A percentile compares a stretch with the other conserved stretches of the same genome.
phyloP scores from a whole-genome alignment of 1,140 invertebrate genomes.

The Apocrypta bakeri region DNA sequence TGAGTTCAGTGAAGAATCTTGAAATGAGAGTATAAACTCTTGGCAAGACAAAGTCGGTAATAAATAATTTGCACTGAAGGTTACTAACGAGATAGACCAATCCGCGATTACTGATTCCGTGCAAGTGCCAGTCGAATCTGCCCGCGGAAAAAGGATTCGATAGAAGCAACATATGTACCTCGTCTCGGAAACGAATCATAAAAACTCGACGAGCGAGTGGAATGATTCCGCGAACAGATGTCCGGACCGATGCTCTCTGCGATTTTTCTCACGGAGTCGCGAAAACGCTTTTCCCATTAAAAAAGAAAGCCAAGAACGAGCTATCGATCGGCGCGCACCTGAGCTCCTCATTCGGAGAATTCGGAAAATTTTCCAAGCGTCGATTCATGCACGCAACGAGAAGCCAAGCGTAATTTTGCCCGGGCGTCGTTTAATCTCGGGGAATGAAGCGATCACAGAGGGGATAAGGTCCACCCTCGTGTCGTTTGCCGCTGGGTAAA shows the following conservation, averaged over 20 bases:
- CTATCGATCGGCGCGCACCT: background rate
- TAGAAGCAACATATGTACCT: background rate
- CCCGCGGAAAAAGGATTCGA: background rate
- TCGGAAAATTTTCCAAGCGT: background rate
- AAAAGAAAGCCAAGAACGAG: background rate
- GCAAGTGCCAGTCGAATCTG: too few relatives aligned
- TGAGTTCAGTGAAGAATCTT: background rate
- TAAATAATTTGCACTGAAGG: background rate
- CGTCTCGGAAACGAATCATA: background rate
- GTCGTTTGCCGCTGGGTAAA: background rate
- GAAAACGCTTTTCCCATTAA: background rate
- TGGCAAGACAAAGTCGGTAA: too few relatives aligned
- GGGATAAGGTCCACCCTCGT: too few relatives aligned
- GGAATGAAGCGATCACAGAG: constrained; percentile 17
- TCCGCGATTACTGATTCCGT: too few relatives aligned
- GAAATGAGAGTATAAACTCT: background rate
- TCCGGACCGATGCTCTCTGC: too few relatives aligned
- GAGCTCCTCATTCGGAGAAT: background rate
- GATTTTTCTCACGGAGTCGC: background rate
- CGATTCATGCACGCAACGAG: background rate
- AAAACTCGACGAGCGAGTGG: background rate
- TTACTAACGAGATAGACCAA: too few relatives aligned
- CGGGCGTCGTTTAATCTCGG: background rate
- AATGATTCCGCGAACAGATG: background rate
- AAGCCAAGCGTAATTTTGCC: constrained; percentile 7